Evolutionary conservation across 2,797 vertebrate species (phyloP).

Genomic region (Cyprinella venusta): DNA sequence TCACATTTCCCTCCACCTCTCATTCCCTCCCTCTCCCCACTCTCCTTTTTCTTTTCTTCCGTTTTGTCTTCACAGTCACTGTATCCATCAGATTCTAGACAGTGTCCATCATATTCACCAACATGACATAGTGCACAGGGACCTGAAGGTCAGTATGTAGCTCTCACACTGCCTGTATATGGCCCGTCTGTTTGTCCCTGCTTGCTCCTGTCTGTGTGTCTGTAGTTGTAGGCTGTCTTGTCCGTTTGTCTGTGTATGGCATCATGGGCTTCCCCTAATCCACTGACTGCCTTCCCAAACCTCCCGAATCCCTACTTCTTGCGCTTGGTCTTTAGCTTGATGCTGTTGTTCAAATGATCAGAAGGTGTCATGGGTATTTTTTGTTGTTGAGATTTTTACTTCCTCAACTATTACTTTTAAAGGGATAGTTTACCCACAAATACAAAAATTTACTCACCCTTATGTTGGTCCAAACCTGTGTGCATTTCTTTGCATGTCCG

Average conservation of each 20-base stretch:
- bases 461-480: background rate
- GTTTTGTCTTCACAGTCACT: slow-evolving; percentile 86
- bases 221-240: slow-evolving; percentile 38
- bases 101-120: slow-evolving; percentile 91
- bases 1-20: slow-evolving; percentile 28
- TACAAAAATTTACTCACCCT: background rate
- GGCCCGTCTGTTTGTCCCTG: slow-evolving; percentile 49
- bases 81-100: slow-evolving; percentile 91
- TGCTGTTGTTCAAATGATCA: slow-evolving; percentile 14
- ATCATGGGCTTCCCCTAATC: slow-evolving; percentile 63
- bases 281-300: slow-evolving; percentile 63
- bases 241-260: slow-evolving; percentile 59
- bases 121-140: slow-evolving; percentile 91
- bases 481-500: slow-evolving; percentile 12
- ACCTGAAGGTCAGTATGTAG: slow-evolving; percentile 86
- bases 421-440: background rate
- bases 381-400: background rate
- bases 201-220: slow-evolving; percentile 44
- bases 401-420: too few species aligned
- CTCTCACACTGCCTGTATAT: slow-evolving; percentile 43
- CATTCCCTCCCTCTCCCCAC: slow-evolving; percentile 22
- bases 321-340: slow-evolving; percentile 26
- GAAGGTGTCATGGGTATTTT: background rate
- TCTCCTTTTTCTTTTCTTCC: slow-evolving; percentile 62
- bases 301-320: slow-evolving; percentile 16